Evolutionary conservation across 2,888 invertebrate species (phyloP).

Genomic region (Alsophila aescularia): DNA sequence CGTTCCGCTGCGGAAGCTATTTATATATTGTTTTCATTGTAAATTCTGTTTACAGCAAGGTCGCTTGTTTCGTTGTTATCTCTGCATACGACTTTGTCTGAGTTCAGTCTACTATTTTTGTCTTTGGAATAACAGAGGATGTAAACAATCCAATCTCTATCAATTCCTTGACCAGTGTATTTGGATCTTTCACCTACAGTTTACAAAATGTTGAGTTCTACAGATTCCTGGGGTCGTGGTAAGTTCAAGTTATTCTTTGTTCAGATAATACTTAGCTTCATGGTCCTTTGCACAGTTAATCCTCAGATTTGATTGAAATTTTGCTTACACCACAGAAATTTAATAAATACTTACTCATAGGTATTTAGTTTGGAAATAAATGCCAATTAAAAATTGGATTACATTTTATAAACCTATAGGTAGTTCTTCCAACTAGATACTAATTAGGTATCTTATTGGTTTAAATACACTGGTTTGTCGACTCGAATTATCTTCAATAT

Average conservation of each 20-base stretch:
- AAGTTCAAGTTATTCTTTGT: conserved; percentile 62
- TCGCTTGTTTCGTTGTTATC: conserved; percentile 20
- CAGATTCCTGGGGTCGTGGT: conserved; percentile 53
- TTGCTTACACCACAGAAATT: too few relatives aligned
- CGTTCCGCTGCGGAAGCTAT: conserved; percentile 58
- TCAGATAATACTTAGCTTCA: conserved; percentile 71
- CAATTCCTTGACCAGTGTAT: conserved; percentile 44
- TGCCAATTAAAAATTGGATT: too few relatives aligned
- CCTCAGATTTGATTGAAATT: too few relatives aligned
- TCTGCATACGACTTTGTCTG: conserved; percentile 34
- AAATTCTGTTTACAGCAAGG: conserved; percentile 11
- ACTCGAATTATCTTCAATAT: too few relatives aligned
- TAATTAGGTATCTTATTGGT: too few relatives aligned
- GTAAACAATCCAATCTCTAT: conserved; percentile 60
- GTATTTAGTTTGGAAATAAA: too few relatives aligned
- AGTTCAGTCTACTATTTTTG: conserved; percentile 44
- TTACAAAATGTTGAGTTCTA: conserved; percentile 27
- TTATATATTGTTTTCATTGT: conserved; percentile 41
- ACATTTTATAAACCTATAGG: too few relatives aligned
- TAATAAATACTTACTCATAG: too few relatives aligned
- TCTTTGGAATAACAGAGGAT: conserved; percentile 45
- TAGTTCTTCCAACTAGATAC: too few relatives aligned
- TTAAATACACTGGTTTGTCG: too few relatives aligned
- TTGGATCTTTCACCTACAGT: not conserved
- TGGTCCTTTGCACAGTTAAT: conserved; percentile 80